A percentile compares a stretch with the other conserved stretches of the same genome.
Conservation (phyloP, 2,888 invertebrate species). For the Nomada fabriciana region DNA sequence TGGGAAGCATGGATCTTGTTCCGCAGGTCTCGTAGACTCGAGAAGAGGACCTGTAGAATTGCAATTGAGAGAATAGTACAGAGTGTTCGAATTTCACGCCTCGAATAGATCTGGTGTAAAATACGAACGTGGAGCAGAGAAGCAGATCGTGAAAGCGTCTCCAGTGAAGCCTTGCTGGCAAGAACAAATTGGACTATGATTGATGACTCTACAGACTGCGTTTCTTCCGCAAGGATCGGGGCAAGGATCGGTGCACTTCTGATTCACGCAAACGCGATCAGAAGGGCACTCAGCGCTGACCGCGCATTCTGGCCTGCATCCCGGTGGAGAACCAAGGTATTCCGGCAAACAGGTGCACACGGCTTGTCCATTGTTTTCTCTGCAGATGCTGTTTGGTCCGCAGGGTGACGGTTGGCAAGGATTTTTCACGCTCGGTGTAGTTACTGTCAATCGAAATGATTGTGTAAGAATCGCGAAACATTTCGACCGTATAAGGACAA, state of each 20-base stretch:
- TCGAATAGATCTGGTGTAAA: too few species aligned
- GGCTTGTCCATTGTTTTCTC: slow-evolving; percentile 86
- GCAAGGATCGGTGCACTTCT: slow-evolving; percentile 93
- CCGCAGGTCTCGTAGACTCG: slow-evolving; percentile 16
- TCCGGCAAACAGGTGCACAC: slow-evolving; percentile 91
- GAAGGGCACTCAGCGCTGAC: slow-evolving; percentile 92
- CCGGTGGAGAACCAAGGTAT: slow-evolving; percentile 89
- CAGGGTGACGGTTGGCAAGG: slow-evolving; percentile 92
- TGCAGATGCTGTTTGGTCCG: slow-evolving; percentile 91
- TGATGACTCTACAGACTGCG: slow-evolving; percentile 91
- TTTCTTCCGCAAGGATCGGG: slow-evolving; percentile 91
- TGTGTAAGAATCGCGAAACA: not conserved
- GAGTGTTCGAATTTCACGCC: not conserved
- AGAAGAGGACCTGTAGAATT: slow-evolving; percentile 32
- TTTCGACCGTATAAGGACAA: slow-evolving; percentile 85
- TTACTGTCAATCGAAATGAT: slow-evolving; percentile 13
- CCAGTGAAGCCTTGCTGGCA: slow-evolving; percentile 90
- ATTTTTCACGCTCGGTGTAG: slow-evolving; percentile 29
- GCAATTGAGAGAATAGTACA: not conserved
- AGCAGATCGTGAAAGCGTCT: slow-evolving; percentile 91
- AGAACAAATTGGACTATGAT: slow-evolving; percentile 94
- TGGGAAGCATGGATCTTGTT: slow-evolving; percentile 87
- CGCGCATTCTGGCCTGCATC: slow-evolving; percentile 93
- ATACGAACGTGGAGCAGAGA: slow-evolving; percentile 55
- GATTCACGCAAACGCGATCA: slow-evolving; percentile 90